Evolutionary conservation across 1,140 invertebrate species (phyloP).

Genomic region (Musca vetustissima): DNA sequence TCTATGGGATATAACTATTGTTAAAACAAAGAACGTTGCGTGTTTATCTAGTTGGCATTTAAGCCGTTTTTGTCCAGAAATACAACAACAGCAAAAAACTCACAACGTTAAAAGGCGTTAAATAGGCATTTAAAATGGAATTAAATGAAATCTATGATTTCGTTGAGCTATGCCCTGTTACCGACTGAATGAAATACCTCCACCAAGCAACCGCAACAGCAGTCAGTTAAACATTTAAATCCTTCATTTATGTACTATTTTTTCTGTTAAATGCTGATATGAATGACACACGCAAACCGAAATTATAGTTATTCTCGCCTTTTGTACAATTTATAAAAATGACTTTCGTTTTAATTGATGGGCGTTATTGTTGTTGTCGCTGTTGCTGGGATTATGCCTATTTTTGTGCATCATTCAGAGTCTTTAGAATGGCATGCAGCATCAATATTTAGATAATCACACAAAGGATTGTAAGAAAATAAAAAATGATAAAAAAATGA

Average conservation of each 20-base stretch:
- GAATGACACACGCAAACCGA: constrained; percentile 19
- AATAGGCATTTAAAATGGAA: constrained; percentile 22
- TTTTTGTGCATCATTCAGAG: too few relatives aligned
- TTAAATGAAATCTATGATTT: constrained; percentile 12
- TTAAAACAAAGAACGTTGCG: constrained; percentile 2
- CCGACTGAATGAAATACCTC: too few relatives aligned
- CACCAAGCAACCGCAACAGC: neutral
- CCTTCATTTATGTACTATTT: neutral
- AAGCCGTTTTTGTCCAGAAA: too few relatives aligned
- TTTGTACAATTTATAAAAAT: neutral
- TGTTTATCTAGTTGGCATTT: constrained; percentile 14
- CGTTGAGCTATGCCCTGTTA: neutral
- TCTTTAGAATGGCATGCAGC: too few relatives aligned
- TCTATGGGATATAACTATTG: constrained; percentile 2
- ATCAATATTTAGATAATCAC: too few relatives aligned
- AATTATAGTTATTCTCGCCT: neutral
- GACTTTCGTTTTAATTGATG: constrained; percentile 15
- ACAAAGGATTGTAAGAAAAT: too few relatives aligned
- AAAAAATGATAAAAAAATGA: too few relatives aligned
- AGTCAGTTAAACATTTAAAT: too few relatives aligned
- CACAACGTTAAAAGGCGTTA: constrained; percentile 21
- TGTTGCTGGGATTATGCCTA: too few relatives aligned
- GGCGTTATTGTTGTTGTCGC: neutral
- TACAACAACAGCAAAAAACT: neutral
- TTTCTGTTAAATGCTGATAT: neutral